phyloP scores from a whole-genome alignment of 2,797 vertebrate species.

The Sebastes iracundus region DNA sequence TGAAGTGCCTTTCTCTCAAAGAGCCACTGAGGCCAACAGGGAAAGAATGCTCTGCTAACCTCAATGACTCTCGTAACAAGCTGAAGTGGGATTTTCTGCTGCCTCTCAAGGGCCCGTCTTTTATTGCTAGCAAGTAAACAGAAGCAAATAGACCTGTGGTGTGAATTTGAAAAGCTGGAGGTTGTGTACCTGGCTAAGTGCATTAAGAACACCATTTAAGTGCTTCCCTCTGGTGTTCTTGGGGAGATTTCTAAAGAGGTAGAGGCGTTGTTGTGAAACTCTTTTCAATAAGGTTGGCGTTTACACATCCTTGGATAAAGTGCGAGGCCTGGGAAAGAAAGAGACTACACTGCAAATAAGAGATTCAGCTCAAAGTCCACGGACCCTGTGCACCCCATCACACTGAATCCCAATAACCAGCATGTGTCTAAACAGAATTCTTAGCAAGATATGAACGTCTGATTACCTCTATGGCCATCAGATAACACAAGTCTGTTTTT shows the following conservation, averaged over 20 bases:
- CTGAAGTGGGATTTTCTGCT: slow-evolving; percentile 55
- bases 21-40: slow-evolving; percentile 28
- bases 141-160: slow-evolving; percentile 32
- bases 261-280: slow-evolving; percentile 5
- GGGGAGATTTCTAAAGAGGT: slow-evolving; percentile 10
- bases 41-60: slow-evolving; percentile 40
- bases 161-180: slow-evolving; percentile 33
- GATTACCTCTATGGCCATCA: neutral
- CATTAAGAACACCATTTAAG: slow-evolving; percentile 41
- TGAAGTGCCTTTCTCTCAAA: slow-evolving; percentile 47
- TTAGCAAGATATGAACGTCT: neutral
- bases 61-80: slow-evolving; percentile 48
- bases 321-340: neutral
- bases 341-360: neutral
- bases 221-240: slow-evolving; percentile 23
- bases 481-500: neutral
- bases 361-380: neutral
- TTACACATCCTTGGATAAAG: slow-evolving; percentile 13
- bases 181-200: slow-evolving; percentile 20
- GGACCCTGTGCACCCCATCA: neutral
- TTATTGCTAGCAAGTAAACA: slow-evolving; percentile 60
- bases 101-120: slow-evolving; percentile 49
- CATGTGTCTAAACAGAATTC: neutral
- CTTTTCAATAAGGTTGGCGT: slow-evolving; percentile 12
- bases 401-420: neutral